Evolutionary conservation across 1,140 invertebrate species (phyloP).

Genomic region (Zaprionus tsacasi): DNA sequence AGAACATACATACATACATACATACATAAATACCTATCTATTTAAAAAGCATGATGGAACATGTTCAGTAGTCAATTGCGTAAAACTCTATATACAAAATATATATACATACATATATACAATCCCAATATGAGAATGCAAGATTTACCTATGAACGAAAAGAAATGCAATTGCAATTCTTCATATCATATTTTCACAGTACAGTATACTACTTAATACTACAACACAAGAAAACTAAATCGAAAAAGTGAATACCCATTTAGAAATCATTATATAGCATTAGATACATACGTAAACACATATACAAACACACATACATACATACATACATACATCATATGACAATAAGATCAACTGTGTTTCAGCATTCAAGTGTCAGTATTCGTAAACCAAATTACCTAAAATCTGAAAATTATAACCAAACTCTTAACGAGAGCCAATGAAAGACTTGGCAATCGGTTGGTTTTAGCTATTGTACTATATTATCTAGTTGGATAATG

Average conservation of each 20-base stretch:
- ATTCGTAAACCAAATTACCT: slow-evolving; percentile 82
- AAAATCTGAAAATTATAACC: slow-evolving; percentile 57
- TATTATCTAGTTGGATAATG: slow-evolving; percentile 66
- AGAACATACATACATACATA: slow-evolving; percentile 44
- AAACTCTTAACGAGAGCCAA: slow-evolving; percentile 50
- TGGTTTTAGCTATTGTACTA: slow-evolving; percentile 66
- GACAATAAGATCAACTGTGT: slow-evolving; percentile 84
- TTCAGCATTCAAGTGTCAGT: slow-evolving; percentile 81
- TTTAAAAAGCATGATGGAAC: slow-evolving; percentile 70
- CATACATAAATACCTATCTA: slow-evolving; percentile 41
- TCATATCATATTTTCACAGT: slow-evolving; percentile 66
- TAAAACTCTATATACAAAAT: slow-evolving; percentile 45
- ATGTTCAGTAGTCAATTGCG: slow-evolving; percentile 79
- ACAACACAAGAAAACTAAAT: slow-evolving; percentile 21
- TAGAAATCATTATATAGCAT: slow-evolving; percentile 59
- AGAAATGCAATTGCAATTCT: slow-evolving; percentile 41
- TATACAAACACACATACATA: slow-evolving; percentile 17
- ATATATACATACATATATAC: slow-evolving; percentile 39
- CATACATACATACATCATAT: slow-evolving; percentile 72
- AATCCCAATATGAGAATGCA: slow-evolving; percentile 56
- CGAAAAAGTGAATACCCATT: slow-evolving; percentile 26
- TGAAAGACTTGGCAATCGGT: slow-evolving; percentile 31
- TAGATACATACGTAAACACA: slow-evolving; percentile 42
- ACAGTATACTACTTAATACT: slow-evolving; percentile 42
- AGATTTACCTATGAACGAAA: slow-evolving; percentile 25